phyloP scores from a whole-genome alignment of 2,113 vertebrate genomes.

The Chionodraco myersi region DNA sequence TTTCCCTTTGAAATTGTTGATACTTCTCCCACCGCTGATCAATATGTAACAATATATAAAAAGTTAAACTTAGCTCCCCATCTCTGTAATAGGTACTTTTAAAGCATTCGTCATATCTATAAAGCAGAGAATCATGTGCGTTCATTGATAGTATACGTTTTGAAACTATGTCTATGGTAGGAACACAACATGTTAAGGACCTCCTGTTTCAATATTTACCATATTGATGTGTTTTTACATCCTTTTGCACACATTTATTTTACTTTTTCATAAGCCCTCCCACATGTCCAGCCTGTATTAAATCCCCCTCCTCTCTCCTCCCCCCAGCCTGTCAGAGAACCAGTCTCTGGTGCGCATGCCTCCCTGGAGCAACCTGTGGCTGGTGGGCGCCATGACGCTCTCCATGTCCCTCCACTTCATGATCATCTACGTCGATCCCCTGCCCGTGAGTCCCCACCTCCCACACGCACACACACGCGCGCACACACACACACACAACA shows the following conservation, averaged over 20 bases:
- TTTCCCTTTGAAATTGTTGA: background rate
- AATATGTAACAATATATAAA: background rate
- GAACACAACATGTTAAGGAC: background rate
- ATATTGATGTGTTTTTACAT: background rate
- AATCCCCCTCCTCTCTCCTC: slow-evolving; percentile 8
- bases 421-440: slow-evolving; percentile 93
- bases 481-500: background rate
- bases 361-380: slow-evolving; percentile 91
- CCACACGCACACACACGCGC: background rate
- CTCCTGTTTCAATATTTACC: background rate
- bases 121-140: no score
- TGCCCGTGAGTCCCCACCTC: slow-evolving; percentile 86
- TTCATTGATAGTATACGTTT: no score
- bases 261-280: background rate
- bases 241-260: background rate
- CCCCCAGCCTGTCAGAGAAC: slow-evolving; percentile 90
- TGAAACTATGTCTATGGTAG: background rate
- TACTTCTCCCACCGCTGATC: background rate
- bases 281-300: slow-evolving; percentile 41
- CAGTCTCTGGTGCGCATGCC: slow-evolving; percentile 93
- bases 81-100: no score
- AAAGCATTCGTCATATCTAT: no score
- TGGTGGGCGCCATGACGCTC: slow-evolving; percentile 89
- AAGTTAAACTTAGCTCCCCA: background rate
- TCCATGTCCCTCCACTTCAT: slow-evolving; percentile 95